Percentiles rank a stretch among this genome's conserved stretches.
Evolutionary conservation across 1,140 invertebrate species (phyloP).

Genomic region (Meloidogyne exigua): DNA sequence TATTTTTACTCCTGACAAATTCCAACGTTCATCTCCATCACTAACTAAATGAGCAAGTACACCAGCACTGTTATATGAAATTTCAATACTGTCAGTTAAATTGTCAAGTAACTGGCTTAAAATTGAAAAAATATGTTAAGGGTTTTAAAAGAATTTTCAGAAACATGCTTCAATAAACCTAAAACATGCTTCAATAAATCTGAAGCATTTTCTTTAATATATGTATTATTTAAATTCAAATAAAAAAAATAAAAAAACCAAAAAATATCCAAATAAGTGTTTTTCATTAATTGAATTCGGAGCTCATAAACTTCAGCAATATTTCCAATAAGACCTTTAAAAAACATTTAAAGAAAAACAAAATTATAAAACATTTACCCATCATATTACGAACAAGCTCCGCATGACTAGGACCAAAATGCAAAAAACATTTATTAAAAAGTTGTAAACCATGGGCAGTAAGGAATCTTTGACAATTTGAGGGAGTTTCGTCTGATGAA

Average conservation of each 20-base stretch:
- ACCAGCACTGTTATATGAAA: slow-evolving; percentile 92
- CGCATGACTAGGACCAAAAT: slow-evolving; percentile 43
- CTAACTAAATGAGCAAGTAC: slow-evolving; percentile 90
- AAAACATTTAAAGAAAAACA: background rate
- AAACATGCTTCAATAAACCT: no score
- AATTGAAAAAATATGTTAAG: background rate
- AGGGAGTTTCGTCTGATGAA: slow-evolving; percentile 58
- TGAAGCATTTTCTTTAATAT: no score
- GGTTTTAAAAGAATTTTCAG: background rate
- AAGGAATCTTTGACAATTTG: slow-evolving; percentile 58
- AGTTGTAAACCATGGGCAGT: slow-evolving; percentile 48
- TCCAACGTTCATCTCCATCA: slow-evolving; percentile 82
- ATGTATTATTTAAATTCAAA: no score
- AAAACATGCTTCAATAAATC: no score
- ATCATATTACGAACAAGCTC: slow-evolving; percentile 63
- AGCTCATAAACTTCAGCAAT: slow-evolving; percentile 86
- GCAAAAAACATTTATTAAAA: slow-evolving; percentile 49
- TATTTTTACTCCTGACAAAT: background rate
- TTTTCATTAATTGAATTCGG: slow-evolving; percentile 79
- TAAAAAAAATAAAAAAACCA: slow-evolving; percentile 60
- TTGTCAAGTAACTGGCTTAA: slow-evolving; percentile 76
- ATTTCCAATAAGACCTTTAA: slow-evolving; percentile 76
- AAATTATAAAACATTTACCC: slow-evolving; percentile 59
- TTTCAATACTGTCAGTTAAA: slow-evolving; percentile 86
- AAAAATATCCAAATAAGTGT: slow-evolving; percentile 80